Evolutionary conservation across 2,113 vertebrate species (phyloP).

Genomic region (Opisthocomus hoazin): DNA sequence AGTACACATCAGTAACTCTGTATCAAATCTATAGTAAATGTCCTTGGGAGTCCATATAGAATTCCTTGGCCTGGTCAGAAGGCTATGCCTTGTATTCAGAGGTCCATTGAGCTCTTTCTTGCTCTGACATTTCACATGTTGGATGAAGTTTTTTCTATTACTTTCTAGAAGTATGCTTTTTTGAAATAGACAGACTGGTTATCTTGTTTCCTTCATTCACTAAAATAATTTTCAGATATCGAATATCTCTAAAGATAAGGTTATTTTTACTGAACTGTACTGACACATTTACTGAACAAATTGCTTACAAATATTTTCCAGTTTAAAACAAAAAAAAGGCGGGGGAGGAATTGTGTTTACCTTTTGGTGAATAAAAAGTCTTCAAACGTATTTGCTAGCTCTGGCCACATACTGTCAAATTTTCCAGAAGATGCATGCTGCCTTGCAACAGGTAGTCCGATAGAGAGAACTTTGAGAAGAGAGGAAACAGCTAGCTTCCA

Average conservation of each 20-base stretch:
- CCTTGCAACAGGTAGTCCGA: conserved; percentile 93
- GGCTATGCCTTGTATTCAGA: neutral
- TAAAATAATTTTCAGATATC: neutral
- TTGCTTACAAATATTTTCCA: neutral
- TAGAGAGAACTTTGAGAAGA: conserved; percentile 91
- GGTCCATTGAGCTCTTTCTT: neutral
- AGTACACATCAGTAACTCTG: neutral
- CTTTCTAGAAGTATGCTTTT: neutral
- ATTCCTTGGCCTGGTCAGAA: neutral
- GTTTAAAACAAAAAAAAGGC: neutral
- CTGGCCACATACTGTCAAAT: conserved; percentile 98
- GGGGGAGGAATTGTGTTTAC: conserved; percentile 67
- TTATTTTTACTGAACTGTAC: neutral
- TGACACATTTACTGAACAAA: neutral
- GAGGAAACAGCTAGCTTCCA: conserved; percentile 97
- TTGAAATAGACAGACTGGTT: neutral
- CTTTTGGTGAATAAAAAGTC: conserved; percentile 99
- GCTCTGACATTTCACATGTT: neutral
- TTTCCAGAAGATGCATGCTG: conserved; percentile 95
- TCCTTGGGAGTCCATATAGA: neutral
- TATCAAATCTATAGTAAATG: neutral
- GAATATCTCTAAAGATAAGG: neutral
- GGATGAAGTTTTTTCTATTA: neutral
- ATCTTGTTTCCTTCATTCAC: neutral
- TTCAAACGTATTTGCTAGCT: conserved; percentile 91